These are phyloP conservation scores for Thymelicus lineola DNA, from an alignment of 2,888 invertebrate species.

Conservation along the genomic window DNA sequence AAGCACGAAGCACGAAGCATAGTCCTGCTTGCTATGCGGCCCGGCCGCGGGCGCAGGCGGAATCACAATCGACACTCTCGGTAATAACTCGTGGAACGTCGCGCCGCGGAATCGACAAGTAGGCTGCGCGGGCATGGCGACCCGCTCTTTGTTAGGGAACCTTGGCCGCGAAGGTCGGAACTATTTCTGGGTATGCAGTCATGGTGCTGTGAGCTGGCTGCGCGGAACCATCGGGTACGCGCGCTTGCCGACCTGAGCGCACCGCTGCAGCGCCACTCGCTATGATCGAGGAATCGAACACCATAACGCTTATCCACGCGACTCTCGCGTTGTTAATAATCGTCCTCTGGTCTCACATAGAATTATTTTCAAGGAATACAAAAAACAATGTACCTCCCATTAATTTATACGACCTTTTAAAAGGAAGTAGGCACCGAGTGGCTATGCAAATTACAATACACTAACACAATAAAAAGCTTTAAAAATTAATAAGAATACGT, in stretches of 20 bases:
- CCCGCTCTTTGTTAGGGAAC: conserved; percentile 40
- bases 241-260: no score
- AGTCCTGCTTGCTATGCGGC: conserved; percentile 48
- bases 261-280: no score
- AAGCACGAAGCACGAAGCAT: conserved; percentile 38
- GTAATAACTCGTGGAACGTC: conserved; percentile 64
- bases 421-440: not conserved
- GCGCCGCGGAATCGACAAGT: conserved; percentile 58
- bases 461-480: not conserved
- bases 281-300: not conserved
- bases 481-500: not conserved
- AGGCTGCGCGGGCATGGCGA: conserved; percentile 43
- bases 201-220: not conserved
- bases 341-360: no score
- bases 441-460: conserved; percentile 1
- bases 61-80: conserved; percentile 65
- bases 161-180: conserved; percentile 38
- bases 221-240: no score
- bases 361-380: no score
- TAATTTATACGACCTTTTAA: no score
- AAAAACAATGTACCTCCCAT: no score
- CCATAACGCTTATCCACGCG: not conserved
- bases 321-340: no score
- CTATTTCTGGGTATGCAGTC: conserved; percentile 37
- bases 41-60: conserved; percentile 54